These are phyloP conservation scores for Fundulus diaphanus DNA, from an alignment of 2,797 vertebrate species.

Conservation along the genomic window DNA sequence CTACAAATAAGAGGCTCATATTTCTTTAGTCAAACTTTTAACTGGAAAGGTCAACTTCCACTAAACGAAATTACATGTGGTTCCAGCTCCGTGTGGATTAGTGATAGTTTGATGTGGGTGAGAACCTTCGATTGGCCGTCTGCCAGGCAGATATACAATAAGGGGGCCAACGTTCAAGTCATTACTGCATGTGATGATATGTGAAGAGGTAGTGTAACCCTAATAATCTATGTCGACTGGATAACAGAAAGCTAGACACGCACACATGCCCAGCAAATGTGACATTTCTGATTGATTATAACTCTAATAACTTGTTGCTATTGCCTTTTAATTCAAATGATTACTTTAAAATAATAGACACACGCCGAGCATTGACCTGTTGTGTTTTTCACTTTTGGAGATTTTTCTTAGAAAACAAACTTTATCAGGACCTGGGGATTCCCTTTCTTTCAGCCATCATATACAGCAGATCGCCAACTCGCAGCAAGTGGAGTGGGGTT, in stretches of 20 bases:
- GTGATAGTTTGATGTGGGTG: constrained; percentile 39
- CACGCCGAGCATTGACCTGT: no score
- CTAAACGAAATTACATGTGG: background rate
- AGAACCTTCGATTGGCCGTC: constrained; percentile 64
- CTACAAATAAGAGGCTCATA: background rate
- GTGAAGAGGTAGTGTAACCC: constrained; percentile 33
- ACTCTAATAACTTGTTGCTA: no score
- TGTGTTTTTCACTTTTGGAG: no score
- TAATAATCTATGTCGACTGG: constrained; percentile 33
- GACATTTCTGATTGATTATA: no score
- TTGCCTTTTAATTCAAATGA: no score
- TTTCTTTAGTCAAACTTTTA: background rate
- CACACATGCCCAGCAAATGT: background rate
- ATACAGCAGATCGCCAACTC: no score
- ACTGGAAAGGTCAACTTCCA: background rate
- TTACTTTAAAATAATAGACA: no score
- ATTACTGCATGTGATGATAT: constrained; percentile 35
- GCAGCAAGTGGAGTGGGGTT: no score
- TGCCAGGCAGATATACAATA: constrained; percentile 52
- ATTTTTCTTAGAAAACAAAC: no score
- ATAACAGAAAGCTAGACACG: constrained; percentile 44
- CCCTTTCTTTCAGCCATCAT: no score
- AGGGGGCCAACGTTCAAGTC: constrained; percentile 58
- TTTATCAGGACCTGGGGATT: no score
- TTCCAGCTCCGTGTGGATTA: constrained; percentile 9